A percentile compares a stretch with the other conserved stretches of the same genome.
Evolutionary conservation across 2,113 vertebrate genomes (phyloP).

Genomic region (Archilochus colubris): DNA sequence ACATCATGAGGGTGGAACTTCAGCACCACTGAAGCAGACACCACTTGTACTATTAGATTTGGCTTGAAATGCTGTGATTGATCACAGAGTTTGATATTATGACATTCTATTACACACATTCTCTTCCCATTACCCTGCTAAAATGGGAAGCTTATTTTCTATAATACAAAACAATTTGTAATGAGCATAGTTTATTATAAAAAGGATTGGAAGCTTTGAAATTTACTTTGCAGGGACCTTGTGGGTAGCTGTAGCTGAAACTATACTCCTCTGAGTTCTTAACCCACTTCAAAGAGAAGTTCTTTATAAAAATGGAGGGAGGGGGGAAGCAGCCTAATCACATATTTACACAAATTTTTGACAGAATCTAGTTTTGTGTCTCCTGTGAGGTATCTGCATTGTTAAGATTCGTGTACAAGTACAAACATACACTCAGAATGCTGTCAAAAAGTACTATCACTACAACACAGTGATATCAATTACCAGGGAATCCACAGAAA

Average conservation of each 20-base stretch:
- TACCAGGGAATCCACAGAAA: not conserved
- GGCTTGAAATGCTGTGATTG: not conserved
- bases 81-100: conserved; percentile 13
- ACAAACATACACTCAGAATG: not conserved
- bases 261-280: not conserved
- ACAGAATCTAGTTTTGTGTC: not conserved
- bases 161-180: conserved; percentile 4
- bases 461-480: not conserved
- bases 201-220: conserved; percentile 5
- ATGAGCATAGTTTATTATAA: not conserved
- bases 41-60: not conserved
- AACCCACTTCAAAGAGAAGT: not conserved
- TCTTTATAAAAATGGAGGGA: not conserved
- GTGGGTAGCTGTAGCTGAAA: not conserved
- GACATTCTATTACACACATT: conserved; percentile 37
- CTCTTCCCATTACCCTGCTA: conserved; percentile 31
- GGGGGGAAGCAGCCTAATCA: not conserved
- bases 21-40: not conserved
- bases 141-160: conserved; percentile 34
- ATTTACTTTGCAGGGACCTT: conserved; percentile 4
- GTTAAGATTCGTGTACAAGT: not conserved
- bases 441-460: not conserved
- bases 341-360: not conserved
- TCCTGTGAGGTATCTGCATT: not conserved
- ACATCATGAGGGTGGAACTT: conserved; percentile 28